Conservation (phyloP, 2,113 vertebrate genomes). For the Dicrurus megarhynchus region DNA sequence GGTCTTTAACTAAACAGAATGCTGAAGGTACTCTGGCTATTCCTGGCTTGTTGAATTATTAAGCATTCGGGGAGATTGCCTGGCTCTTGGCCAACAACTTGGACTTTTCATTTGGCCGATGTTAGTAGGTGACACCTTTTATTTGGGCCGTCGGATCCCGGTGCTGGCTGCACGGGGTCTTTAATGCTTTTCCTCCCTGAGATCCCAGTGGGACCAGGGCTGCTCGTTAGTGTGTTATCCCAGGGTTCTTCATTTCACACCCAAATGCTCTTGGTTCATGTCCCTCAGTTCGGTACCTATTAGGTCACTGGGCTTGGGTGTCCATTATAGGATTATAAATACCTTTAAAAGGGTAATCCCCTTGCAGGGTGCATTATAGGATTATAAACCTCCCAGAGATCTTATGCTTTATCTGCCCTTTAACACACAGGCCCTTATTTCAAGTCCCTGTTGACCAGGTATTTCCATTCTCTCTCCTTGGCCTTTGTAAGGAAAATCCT, state of each 20-base stretch:
- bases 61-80: slow-evolving; percentile 52
- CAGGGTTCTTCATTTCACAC: slow-evolving; percentile 50
- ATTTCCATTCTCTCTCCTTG: slow-evolving; percentile 47
- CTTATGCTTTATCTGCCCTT: slow-evolving; percentile 58
- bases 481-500: slow-evolving; percentile 56
- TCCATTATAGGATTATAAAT: slow-evolving; percentile 68
- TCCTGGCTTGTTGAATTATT: slow-evolving; percentile 73
- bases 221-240: slow-evolving; percentile 38
- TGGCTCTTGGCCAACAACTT: slow-evolving; percentile 24
- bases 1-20: slow-evolving; percentile 80
- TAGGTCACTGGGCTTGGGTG: slow-evolving; percentile 47
- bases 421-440: slow-evolving; percentile 59
- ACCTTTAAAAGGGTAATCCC: slow-evolving; percentile 65
- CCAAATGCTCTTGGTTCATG: slow-evolving; percentile 18
- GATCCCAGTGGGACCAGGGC: neutral
- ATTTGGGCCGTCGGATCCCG: neutral
- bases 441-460: slow-evolving; percentile 47
- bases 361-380: slow-evolving; percentile 55
- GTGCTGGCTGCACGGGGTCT: neutral
- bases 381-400: slow-evolving; percentile 58
- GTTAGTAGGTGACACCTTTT: slow-evolving; percentile 13
- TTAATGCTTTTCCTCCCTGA: neutral
- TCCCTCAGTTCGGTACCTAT: neutral
- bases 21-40: slow-evolving; percentile 64
- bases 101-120: slow-evolving; percentile 17